phyloP scores from a whole-genome alignment of 2,113 vertebrate species.

The Myrmecobius fasciatus region DNA sequence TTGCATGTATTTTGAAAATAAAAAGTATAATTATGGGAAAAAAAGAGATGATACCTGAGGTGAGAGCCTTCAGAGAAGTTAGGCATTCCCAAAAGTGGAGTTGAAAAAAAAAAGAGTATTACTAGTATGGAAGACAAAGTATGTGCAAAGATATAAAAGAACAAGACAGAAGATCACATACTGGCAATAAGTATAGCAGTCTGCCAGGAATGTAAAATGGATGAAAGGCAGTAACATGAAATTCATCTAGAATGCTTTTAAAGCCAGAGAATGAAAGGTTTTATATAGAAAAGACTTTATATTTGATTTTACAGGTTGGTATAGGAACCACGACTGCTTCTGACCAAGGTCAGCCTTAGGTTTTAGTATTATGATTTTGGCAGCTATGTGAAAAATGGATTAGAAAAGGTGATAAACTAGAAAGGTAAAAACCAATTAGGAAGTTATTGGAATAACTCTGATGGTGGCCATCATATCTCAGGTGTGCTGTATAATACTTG shows the following conservation, averaged over 20 bases:
- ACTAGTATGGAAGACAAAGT: background rate
- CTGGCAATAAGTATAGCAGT: background rate
- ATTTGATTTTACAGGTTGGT: background rate
- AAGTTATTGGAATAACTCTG: background rate
- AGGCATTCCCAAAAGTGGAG: background rate
- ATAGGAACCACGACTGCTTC: background rate
- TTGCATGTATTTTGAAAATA: too few species aligned
- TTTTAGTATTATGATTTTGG: background rate
- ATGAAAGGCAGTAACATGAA: background rate
- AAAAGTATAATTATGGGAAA: too few species aligned
- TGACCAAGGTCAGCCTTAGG: background rate
- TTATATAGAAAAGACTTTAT: background rate
- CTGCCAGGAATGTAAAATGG: background rate
- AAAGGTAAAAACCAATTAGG: background rate
- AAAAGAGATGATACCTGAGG: background rate
- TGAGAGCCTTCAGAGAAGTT: background rate
- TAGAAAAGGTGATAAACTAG: background rate
- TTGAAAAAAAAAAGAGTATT: too few species aligned
- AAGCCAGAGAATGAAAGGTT: background rate
- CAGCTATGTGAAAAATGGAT: background rate
- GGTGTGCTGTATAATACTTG: background rate
- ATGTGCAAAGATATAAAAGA: background rate
- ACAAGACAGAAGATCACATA: background rate
- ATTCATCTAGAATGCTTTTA: background rate
- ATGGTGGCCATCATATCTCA: background rate